Evolutionary conservation across 2,113 vertebrate species (phyloP).

Genomic region (Coracopsis vasa): DNA sequence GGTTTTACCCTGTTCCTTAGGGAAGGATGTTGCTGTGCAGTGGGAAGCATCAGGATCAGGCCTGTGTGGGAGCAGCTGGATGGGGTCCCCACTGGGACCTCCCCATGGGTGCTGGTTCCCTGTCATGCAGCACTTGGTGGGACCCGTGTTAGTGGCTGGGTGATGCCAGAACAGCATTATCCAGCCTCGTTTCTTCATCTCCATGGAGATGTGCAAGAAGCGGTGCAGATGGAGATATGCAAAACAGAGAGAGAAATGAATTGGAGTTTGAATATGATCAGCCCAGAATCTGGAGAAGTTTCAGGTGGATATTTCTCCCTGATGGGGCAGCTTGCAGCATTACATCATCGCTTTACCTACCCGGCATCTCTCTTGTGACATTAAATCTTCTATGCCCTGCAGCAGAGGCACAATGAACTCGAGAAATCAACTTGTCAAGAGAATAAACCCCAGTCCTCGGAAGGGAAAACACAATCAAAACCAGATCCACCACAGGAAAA

Average conservation of each 20-base stretch:
- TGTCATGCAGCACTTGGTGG: neutral
- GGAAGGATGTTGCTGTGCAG: neutral
- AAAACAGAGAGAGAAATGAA: conserved; percentile 39
- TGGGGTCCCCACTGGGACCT: neutral
- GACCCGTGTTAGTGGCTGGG: neutral
- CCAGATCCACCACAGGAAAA: neutral
- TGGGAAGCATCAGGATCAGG: neutral
- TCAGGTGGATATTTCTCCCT: neutral
- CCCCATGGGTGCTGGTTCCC: neutral
- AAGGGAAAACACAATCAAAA: neutral
- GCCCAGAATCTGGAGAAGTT: neutral
- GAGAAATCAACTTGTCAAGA: neutral
- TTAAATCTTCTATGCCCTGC: conserved; percentile 1
- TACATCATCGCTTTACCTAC: neutral
- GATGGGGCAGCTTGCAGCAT: neutral
- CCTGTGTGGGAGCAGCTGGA: neutral
- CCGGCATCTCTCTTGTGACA: neutral
- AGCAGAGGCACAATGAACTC: conserved; percentile 14
- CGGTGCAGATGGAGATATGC: conserved; percentile 36
- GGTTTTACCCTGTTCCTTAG: neutral
- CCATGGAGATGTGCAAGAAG: conserved; percentile 56
- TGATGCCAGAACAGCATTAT: neutral
- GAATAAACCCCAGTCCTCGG: neutral
- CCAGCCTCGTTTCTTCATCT: conserved; percentile 41
- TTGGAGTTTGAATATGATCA: neutral